phyloP scores from a whole-genome alignment of 2,113 vertebrate species.

The Aramus guarauna region DNA sequence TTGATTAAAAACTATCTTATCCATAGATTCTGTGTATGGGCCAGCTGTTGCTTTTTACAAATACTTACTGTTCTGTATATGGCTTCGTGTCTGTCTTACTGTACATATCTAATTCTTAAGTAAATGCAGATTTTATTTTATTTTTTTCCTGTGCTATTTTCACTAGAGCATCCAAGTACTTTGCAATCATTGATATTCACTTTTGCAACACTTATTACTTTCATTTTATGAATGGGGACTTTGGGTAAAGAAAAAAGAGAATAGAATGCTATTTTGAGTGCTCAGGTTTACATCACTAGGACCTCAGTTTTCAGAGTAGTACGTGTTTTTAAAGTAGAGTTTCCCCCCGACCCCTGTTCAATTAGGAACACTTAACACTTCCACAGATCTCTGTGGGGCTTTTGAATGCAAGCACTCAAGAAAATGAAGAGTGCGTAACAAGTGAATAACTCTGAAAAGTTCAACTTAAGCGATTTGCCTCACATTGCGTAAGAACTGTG shows the following conservation, averaged over 20 bases:
- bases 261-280: neutral
- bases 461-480: neutral
- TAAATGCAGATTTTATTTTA: neutral
- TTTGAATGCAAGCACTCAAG: neutral
- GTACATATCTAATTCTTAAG: neutral
- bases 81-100: neutral
- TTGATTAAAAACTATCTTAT: neutral
- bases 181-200: neutral
- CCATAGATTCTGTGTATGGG: neutral
- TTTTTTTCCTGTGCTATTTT: neutral
- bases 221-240: neutral
- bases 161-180: neutral
- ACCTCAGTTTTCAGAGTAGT: neutral
- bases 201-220: neutral
- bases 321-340: neutral
- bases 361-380: neutral
- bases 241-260: neutral
- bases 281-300: neutral
- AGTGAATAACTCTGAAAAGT: neutral
- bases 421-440: neutral
- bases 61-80: neutral
- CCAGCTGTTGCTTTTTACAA: neutral
- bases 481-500: neutral
- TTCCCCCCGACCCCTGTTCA: neutral
- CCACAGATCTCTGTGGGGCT: neutral